Conservation (phyloP, 2,113 vertebrate genomes). For the Rhinolophus ferrumequinum region DNA sequence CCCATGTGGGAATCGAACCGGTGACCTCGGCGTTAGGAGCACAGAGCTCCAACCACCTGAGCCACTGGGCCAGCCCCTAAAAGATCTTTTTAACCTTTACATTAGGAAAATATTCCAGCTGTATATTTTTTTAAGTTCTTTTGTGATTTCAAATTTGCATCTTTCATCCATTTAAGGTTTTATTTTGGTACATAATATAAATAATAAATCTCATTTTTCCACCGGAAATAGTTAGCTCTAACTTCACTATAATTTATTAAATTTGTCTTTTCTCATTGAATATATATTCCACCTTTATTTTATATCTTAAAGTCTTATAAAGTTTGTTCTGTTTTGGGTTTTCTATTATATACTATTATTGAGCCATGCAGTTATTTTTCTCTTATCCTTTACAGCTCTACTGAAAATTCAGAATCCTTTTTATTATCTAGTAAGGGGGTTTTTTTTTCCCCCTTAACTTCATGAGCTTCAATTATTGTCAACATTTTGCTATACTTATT, state of each 20-base stretch:
- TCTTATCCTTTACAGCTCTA: neutral
- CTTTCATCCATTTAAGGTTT: constrained; percentile 4
- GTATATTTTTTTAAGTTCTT: neutral
- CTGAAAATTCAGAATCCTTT: neutral
- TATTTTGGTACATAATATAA: constrained; percentile 35
- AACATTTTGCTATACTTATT: neutral
- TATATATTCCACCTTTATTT: neutral
- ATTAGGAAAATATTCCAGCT: neutral
- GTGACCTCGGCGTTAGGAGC: too few species aligned
- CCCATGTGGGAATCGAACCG: too few species aligned
- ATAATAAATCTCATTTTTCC: neutral
- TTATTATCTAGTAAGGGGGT: neutral
- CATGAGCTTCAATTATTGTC: neutral
- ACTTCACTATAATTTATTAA: neutral
- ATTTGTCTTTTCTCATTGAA: neutral
- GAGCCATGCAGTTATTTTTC: neutral
- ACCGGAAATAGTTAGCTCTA: neutral
- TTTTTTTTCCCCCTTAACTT: neutral
- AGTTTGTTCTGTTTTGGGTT: neutral
- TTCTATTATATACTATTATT: neutral
- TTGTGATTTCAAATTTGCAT: neutral
- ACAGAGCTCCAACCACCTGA: too few species aligned
- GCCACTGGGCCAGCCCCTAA: neutral
- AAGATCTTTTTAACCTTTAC: neutral
- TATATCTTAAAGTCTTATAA: neutral